Base-by-base conservation (phyloP, 2,888 invertebrate genomes). In the Monoplex corrugatus region DNA sequence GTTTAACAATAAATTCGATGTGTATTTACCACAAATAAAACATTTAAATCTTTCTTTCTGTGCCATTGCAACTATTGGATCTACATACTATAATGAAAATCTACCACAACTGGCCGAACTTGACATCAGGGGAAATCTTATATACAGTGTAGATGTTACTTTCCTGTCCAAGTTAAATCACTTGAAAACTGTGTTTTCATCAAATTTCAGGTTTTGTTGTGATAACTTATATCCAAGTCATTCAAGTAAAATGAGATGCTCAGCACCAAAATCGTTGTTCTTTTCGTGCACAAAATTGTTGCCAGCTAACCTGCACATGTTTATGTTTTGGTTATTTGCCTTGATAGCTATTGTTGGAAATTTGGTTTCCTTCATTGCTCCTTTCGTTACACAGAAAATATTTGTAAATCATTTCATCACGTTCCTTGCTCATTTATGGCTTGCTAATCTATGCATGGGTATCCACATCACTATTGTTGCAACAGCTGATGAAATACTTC, bases 171-270 rank as follows among this genome's bases (percentile, higher is more conserved):
- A 35, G 5, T 82, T 68, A 13, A 13, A 35, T 5, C 38, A 40
- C 23, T 16, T 88, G 32, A 3, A 38, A 16, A 13, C 19, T n/a
- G 43, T 90, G 8, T 44, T 43, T 32, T 86, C 88, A 0, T 86
- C 88, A 72, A 90, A 90, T 57, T 90, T 68, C 44, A 80, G 82
- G 10, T 43, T 90, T 44, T 90, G 90, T 43, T 90, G 90, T 83
- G 40, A 80, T 23, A 35, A 68, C 10, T 43, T 83, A 0, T 72
- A 57, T 19, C 90, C 88, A 0, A 82, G 43, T 0, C 28, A 10
- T 40, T 57, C 50, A 19, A 19, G 43, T 16, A 63, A 89, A 43
- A 35, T 72, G 43, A 23, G 50, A 3, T 90, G 90, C 43, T 40
- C 32, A 0, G 90, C 90, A 1, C 88, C 90, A 1, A 43, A 75